Conservation (phyloP, 1,140 invertebrate species). For the Monomorium pharaonis region DNA sequence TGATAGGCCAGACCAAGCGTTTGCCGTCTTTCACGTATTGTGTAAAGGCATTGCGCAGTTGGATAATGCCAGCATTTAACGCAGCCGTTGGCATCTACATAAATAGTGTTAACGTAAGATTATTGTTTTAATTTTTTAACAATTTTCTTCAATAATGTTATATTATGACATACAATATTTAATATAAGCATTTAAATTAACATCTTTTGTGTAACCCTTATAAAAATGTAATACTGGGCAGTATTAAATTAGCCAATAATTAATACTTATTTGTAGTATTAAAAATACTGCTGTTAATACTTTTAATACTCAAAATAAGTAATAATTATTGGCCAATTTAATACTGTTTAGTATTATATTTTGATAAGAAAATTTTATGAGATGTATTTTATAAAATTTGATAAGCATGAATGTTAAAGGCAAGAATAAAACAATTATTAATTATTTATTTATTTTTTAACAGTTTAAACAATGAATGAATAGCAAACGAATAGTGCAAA, state of each 20-base stretch:
- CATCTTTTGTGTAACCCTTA: not conserved
- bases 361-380: too few species aligned
- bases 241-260: too few species aligned
- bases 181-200: not conserved
- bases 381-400: not conserved
- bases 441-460: too few species aligned
- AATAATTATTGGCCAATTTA: too few species aligned
- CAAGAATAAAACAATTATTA: not conserved
- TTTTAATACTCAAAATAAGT: too few species aligned
- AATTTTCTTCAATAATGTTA: not conserved
- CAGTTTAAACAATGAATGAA: too few species aligned
- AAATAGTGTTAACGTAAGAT: not conserved
- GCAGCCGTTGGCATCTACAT: constrained; percentile 87
- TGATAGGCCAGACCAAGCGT: constrained; percentile 87
- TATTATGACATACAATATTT: not conserved
- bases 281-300: too few species aligned
- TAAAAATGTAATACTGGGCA: too few species aligned
- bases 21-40: constrained; percentile 87
- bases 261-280: too few species aligned
- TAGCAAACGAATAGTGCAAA: too few species aligned
- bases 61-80: constrained; percentile 89
- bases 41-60: constrained; percentile 86
- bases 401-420: not conserved
- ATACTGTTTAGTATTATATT: too few species aligned
- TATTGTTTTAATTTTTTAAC: not conserved